A percentile compares a stretch with the other conserved stretches of the same genome.
Conservation (phyloP, 2,888 invertebrate genomes). For the Stenurella melanura region DNA sequence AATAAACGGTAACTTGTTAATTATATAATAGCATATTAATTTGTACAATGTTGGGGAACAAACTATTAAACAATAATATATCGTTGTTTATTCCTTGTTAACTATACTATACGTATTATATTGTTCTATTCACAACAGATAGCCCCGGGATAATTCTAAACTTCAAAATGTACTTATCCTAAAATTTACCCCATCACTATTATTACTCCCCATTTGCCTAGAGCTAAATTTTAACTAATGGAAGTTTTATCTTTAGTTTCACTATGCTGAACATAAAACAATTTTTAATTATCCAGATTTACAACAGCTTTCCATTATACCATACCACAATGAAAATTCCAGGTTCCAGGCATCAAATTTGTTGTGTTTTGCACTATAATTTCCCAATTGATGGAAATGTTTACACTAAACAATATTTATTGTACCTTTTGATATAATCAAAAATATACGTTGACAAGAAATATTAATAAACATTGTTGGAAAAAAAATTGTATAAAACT, state of each 20-base stretch:
- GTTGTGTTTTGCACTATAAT: too few species aligned
- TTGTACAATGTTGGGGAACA: not conserved
- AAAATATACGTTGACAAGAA: too few species aligned
- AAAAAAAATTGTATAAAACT: too few species aligned
- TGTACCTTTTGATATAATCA: too few species aligned
- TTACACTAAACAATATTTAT: too few species aligned
- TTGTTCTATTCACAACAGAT: constrained; percentile 22
- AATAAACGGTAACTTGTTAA: constrained; percentile 19
- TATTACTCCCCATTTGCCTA: constrained; percentile 24
- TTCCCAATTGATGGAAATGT: too few species aligned
- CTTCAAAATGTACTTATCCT: constrained; percentile 40
- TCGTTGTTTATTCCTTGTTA: constrained; percentile 14
- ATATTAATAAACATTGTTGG: too few species aligned
- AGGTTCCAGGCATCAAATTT: too few species aligned
- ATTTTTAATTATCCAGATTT: constrained; percentile 33
- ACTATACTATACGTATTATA: not conserved
- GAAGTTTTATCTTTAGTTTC: constrained; percentile 23
- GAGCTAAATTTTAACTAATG: constrained; percentile 36
- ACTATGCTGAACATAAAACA: constrained; percentile 6
- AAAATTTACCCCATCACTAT: constrained; percentile 30
- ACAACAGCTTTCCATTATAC: constrained; percentile 14
- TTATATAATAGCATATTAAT: constrained; percentile 3
- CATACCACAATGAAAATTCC: too few species aligned
- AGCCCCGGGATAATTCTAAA: constrained; percentile 39
- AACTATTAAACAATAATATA: constrained; percentile 29